Base-by-base conservation (phyloP, 1,140 invertebrate genomes). In the Drosophila varians region DNA sequence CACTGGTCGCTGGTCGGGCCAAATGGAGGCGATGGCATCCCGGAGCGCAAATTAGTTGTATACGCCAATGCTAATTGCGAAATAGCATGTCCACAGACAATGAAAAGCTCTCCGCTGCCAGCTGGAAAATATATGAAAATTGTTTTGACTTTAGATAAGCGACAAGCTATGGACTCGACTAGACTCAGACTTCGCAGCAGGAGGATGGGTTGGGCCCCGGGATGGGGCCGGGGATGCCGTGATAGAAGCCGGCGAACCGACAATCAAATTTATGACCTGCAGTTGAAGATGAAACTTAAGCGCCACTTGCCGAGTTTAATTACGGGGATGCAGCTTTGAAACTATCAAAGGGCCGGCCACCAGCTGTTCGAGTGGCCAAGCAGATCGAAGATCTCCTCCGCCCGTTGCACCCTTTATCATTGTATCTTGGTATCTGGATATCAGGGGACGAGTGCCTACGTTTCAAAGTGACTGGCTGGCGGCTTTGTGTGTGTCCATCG, bases 61-160 rank as follows among this genome's bases (percentile, higher is more conserved):
- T 89, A 87, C 80, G 77, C 86, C 80, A 73, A 87, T 87, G 74
- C 86, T 89, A 89, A 89, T 89, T 89, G 86, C 86, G 48, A 61
- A 77, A 78, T 89, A 49, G 80, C 86, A 84, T 89, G 87, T 68
- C 64, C 47, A 45, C 23, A 21, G 47, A 64, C 86, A 76, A 86
- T 89, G 80, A 89, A 77, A 77, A 79, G 74, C 77, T 74, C 62
- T 28, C 5, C 36, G 4, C 12, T 38, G 49, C 36, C 62, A 56
- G 21, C 46, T 43, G 69, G 55, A 77, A 87, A 80, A 88, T 82
- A 82, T 87, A 75, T 89, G 83, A 89, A 87, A 89, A 89, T 89
- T 89, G 86, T 78, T 89, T 89, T 89, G 86, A 89, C 86, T 89
- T 89, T 89, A 89, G 86, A 89, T 89, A 89, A 89, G 86, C 76